A percentile compares a stretch with the other conserved stretches of the same genome.
phyloP scores from a whole-genome alignment of 2,888 invertebrate species.

The Phyto melanocephala region DNA sequence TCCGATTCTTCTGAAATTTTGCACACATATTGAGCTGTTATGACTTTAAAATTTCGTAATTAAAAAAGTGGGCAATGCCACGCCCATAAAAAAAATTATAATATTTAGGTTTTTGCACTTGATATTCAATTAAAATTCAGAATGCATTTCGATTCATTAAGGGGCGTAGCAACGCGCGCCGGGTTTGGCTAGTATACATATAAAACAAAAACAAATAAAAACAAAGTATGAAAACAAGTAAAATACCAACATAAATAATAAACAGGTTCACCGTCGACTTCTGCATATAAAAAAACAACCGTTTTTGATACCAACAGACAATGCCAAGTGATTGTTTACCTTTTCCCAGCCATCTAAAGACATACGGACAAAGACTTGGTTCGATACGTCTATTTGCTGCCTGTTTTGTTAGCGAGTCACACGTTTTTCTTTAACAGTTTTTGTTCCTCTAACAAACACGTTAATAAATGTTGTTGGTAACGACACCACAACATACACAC shows the following conservation, averaged over 20 bases:
- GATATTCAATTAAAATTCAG: too few species aligned
- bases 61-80: too few species aligned
- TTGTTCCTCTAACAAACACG: conserved; percentile 65
- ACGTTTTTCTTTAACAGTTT: neutral
- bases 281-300: neutral
- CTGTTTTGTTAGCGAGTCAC: neutral
- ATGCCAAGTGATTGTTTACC: conserved; percentile 57
- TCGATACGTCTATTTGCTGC: conserved; percentile 34
- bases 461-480: conserved; percentile 70
- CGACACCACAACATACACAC: conserved; percentile 43
- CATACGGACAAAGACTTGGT: conserved; percentile 59
- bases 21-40: too few species aligned
- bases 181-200: too few species aligned
- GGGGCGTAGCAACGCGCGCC: too few species aligned
- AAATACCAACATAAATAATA: conserved; percentile 54
- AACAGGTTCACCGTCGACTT: conserved; percentile 61
- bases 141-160: too few species aligned
- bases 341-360: neutral
- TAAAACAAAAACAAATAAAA: conserved; percentile 23
- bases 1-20: too few species aligned
- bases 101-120: too few species aligned
- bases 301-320: conserved; percentile 46
- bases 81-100: too few species aligned
- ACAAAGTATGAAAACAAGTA: conserved; percentile 11
- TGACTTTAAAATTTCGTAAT: too few species aligned